Evolutionary conservation across 2,797 vertebrate species (phyloP), one percentile per base, ranked within the genome.

Genomic region (Danio tinwini): DNA sequence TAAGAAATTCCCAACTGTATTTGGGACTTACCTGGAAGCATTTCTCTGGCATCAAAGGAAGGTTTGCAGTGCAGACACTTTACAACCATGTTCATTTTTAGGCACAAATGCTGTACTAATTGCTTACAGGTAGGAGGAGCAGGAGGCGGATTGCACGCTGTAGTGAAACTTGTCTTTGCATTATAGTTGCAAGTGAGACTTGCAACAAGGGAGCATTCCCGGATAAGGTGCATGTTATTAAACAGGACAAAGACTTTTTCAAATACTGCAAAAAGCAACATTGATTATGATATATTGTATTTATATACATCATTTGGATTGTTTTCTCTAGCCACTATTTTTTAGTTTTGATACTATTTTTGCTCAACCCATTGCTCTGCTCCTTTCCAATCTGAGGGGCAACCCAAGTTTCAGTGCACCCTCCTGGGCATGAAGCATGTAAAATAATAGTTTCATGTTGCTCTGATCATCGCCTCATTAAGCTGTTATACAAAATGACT

Each of bases 391-490:
- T 12, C 55, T 69, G 13, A 44, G 39, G 9, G 21, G 42, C 59
- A 37, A 21, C 13, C 11, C 11, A 19, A 16, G 19, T 21, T 61
- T 75, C 55, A 16, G 45, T 19, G 42, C 21, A 69, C 79, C 59
- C 64, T 70, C n/a, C 58, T 2, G 21, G 90, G 90, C 62, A 52
- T 12, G 7, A 17, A 52, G 52, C 11, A 81, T 88, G 87, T 91
- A 93, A 94, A 93, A 92, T 91, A 90, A 91, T 88, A 92, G 93
- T 93, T 94, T 93, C 92, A 93, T 92, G 91, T 91, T 92, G 93
- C 92, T 93, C 91, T 94, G 93, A 94, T 92, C 92, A 89, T 89
- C 90, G 87, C 88, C 93, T 95, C 93, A 94, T 95, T 94, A 95
- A 69, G 86, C 87, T 90, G 86, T 90, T 94, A 91, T 93, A 90